Evolutionary conservation across 2,888 invertebrate genomes (phyloP).

Genomic region (Cephonodes hylas): DNA sequence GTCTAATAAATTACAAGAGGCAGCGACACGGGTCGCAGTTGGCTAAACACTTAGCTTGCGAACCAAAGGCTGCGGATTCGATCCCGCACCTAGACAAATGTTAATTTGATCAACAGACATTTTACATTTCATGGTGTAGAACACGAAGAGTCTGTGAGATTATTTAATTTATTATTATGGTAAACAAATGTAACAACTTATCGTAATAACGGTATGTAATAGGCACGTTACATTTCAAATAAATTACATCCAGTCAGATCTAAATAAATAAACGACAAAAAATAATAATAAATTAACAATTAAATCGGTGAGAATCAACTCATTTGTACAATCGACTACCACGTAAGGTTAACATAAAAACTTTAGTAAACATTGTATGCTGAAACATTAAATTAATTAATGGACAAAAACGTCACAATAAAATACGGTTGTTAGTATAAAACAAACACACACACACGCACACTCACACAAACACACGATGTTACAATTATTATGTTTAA

Average conservation of each 20-base stretch:
- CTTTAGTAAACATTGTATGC: not conserved
- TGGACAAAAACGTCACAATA: not conserved
- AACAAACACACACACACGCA: not conserved
- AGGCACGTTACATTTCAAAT: constrained; percentile 21
- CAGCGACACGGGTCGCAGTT: too few relatives aligned
- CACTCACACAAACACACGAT: not conserved
- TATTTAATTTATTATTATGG: too few relatives aligned
- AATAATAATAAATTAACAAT: constrained; percentile 4
- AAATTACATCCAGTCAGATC: constrained; percentile 19
- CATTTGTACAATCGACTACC: not conserved
- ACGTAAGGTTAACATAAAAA: not conserved
- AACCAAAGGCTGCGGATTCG: too few relatives aligned
- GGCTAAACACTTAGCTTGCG: too few relatives aligned
- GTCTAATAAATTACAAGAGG: too few relatives aligned
- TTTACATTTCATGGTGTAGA: too few relatives aligned
- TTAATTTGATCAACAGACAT: too few relatives aligned
- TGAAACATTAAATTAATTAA: too few relatives aligned
- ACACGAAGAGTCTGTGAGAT: too few relatives aligned
- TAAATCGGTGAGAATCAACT: not conserved
- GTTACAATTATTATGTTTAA: not conserved
- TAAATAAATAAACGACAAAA: constrained; percentile 22
- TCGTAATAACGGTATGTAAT: not conserved
- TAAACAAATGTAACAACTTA: too few relatives aligned
- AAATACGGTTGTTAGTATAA: not conserved
- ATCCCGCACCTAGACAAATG: too few relatives aligned